Evolutionary conservation across 2,797 vertebrate genomes (phyloP).

Genomic region (Amniataba percoides): DNA sequence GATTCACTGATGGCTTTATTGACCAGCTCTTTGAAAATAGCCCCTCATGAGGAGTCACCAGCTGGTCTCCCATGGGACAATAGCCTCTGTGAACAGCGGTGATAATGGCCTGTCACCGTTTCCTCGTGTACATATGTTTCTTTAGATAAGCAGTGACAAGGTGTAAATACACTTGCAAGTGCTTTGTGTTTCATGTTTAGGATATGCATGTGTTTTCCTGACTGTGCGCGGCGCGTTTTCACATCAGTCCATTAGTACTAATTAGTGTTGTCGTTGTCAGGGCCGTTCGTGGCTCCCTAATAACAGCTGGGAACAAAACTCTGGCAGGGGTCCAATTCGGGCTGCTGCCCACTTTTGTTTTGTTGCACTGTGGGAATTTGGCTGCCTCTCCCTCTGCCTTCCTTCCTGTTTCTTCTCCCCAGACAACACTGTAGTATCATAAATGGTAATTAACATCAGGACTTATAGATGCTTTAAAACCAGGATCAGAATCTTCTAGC

Average conservation of each 20-base stretch:
- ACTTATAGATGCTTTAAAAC: not conserved
- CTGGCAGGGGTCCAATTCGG: conserved; percentile 1
- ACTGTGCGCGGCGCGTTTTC: not conserved
- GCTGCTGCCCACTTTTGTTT: not conserved
- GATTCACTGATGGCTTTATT: conserved; percentile 4
- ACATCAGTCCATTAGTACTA: conserved; percentile 13
- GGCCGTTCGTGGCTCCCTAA: conserved; percentile 25
- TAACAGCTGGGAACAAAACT: conserved; percentile 12
- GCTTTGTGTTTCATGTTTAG: not conserved
- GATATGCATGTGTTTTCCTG: not conserved
- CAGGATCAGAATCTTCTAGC: not conserved
- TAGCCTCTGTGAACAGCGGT: not conserved
- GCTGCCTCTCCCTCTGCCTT: conserved; percentile 33
- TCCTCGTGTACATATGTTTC: not conserved
- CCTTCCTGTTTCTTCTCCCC: conserved; percentile 56
- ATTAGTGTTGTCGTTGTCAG: conserved; percentile 4
- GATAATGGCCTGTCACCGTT: conserved; percentile 26
- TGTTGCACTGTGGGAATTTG: not conserved
- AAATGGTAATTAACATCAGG: not conserved
- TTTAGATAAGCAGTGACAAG: not conserved
- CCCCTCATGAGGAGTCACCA: conserved; percentile 10
- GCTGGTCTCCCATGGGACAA: not conserved
- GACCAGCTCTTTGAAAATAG: not conserved
- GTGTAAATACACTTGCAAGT: not conserved
- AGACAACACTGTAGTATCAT: not conserved